phyloP scores from a whole-genome alignment of 2,888 invertebrate genomes.

The Stegana nigrithorax region DNA sequence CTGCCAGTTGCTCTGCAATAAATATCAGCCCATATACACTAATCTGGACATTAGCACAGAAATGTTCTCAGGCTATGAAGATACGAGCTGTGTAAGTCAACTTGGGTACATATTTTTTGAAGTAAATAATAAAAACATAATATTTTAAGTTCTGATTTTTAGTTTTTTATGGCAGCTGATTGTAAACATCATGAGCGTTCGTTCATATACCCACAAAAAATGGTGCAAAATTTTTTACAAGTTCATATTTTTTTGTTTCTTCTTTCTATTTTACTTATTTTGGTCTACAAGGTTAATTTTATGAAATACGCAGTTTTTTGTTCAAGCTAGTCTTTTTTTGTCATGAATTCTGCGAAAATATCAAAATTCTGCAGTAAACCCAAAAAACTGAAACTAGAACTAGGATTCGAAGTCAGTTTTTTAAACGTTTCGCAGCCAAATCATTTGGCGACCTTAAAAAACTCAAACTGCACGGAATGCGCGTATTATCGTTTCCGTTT shows the following conservation, averaged over 20 bases:
- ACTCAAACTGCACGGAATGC: conserved; percentile 54
- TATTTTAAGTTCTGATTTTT: conserved; percentile 11
- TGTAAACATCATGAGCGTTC: conserved; percentile 3
- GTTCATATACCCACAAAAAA: neutral
- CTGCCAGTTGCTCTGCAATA: too few relatives aligned
- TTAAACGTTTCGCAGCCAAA: conserved; percentile 54
- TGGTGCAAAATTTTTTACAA: too few relatives aligned
- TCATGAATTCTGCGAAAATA: conserved; percentile 52
- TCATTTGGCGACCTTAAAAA: conserved; percentile 45
- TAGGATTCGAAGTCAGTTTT: conserved; percentile 63
- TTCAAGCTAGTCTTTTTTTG: conserved; percentile 37
- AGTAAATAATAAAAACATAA: conserved; percentile 4
- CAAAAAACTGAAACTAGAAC: conserved; percentile 62
- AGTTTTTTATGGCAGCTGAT: neutral
- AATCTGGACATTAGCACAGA: too few relatives aligned
- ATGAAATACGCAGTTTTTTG: too few relatives aligned
- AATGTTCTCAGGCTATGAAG: too few relatives aligned
- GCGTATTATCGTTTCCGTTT: conserved; percentile 55
- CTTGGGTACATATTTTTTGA: too few relatives aligned
- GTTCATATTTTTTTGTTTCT: neutral
- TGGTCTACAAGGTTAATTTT: conserved; percentile 18
- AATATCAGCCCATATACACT: too few relatives aligned
- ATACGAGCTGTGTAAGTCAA: too few relatives aligned
- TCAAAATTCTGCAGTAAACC: conserved; percentile 39
- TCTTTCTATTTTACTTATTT: neutral